These are phyloP conservation scores for Triplophysa dalaica DNA, from an alignment of 2,113 vertebrate species.

Conservation along the genomic window DNA sequence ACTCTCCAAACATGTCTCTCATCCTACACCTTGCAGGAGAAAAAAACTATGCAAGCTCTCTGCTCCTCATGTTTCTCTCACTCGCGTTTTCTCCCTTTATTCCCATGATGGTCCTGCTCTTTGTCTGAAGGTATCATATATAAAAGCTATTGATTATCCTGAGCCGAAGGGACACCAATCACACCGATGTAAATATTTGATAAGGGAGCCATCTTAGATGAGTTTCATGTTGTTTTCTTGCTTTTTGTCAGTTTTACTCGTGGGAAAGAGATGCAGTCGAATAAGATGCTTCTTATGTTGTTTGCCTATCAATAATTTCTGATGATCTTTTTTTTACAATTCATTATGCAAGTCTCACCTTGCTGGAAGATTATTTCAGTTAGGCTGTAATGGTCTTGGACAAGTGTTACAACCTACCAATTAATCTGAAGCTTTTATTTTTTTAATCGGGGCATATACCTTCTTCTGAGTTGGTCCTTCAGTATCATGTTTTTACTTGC, in stretches of 20 bases:
- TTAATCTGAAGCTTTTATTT: conserved; percentile 3
- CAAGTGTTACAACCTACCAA: neutral
- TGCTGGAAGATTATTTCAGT: conserved; percentile 15
- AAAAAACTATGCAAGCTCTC: conserved; percentile 18
- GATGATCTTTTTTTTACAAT: neutral
- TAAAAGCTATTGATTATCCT: conserved; percentile 52
- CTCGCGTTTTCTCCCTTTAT: conserved; percentile 19
- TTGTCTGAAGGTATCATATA: conserved; percentile 38
- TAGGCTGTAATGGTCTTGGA: conserved; percentile 4
- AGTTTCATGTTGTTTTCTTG: neutral
- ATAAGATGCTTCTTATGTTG: neutral
- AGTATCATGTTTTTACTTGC: conserved; percentile 21
- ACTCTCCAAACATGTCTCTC: conserved; percentile 34
- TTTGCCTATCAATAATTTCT: neutral
- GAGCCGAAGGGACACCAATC: conserved; percentile 38
- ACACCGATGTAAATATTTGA: conserved; percentile 55
- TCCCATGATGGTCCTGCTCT: conserved; percentile 22
- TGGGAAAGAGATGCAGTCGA: neutral
- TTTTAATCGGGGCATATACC: neutral
- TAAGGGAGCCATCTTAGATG: conserved; percentile 36
- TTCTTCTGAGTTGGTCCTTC: conserved; percentile 28
- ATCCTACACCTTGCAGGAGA: neutral
- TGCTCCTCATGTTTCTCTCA: conserved; percentile 22
- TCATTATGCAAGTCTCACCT: conserved; percentile 7
- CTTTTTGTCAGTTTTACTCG: conserved; percentile 25